Evolutionary conservation across 1,140 invertebrate genomes (phyloP), one percentile per base, ranked within the genome.

Genomic region (Capitella teleta): DNA sequence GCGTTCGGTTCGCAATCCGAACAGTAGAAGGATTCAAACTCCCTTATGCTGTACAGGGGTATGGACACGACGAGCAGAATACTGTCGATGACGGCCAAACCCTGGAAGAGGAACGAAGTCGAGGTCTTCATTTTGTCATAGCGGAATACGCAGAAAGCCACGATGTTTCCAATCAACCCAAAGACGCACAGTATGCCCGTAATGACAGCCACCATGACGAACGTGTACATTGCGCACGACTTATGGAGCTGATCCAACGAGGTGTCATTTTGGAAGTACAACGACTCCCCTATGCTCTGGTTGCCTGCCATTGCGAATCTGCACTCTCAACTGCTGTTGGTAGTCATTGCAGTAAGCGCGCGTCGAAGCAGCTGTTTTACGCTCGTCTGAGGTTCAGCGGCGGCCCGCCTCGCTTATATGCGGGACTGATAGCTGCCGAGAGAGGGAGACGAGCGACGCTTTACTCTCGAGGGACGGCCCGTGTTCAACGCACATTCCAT

Each of bases 41-140:
- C n/a, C n/a, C n/a, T n/a, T n/a, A n/a, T n/a, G 8, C 16, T 30
- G 28, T 51, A 53, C n/a, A 53, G 19, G 2, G 47, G 47, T 37
- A 53, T 16, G 8, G 43, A 30, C 2, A 28, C 16, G 18, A 50
- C 4, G 14, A 53, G 40, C 24, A 53, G 41, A 3, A 43, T 3
- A 10, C 23, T 37, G 26, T 53, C 52, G 28, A 53, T 40, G 25
- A 53, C 24, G 37, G 52, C 41, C 10, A 53, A 41, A n/a, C 26
- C 45, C 38, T 49, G 46, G 47, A 53, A 53, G 28, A 53, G 46
- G 37, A 53, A 49, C 19, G 45, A 28, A 26, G 52, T 42, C 14
- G 52, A 53, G 3, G 52, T 49, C 41, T 49, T 53, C 16, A 49
- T 40, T 6, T 53, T 49, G 25, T 49, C 45, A 5, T 28, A 18